Evolutionary conservation across 64 coral and sea anemone genomes (phyloP), one percentile per base, ranked within the genome.

Genomic region (Hydrozoanthus tunicans): DNA sequence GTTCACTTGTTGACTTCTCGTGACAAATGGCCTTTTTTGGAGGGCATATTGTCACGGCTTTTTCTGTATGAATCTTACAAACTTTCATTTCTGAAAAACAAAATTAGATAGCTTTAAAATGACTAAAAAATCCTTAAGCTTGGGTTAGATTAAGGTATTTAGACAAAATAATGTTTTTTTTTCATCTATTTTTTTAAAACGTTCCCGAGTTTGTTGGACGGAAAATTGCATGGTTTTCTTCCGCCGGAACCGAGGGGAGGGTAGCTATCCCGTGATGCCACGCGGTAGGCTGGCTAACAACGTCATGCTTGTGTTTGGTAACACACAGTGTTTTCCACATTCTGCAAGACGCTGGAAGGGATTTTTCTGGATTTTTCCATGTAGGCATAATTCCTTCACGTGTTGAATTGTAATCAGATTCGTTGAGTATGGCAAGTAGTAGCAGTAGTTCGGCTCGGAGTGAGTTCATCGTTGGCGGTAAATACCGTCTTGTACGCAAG

Each of bases 401-500:
- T 89, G 51, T 79, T 59, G 56, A 7, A 4, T 74, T 82, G 51
- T n/a, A 90, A 82, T 64, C 58, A 82, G 57, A 78, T 83, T 62
- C 65, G 56, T 69, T 70, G 59, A 27, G 53, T 64, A 97, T 97
- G 95, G 95, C 95, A 71, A 92, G 95, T 81, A 94, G 94, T 64
- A 96, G 95, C 15, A 92, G 92, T 92, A 92, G 82, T 80, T 85
- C 73, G 24, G 55, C 82, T 84, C 81, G 97, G 14, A 82, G 51
- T 79, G 97, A 99, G 68, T 99, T 99, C 64, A 91, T 95, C 89
- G 92, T 99, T 77, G 94, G 94, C 53, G 94, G 94, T 3, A 99
- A 99, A 90, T 99, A 99, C 56, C 97, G 97, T 67, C 89, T 99
- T 64, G 70, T 99, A 66, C 91, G 97, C 7, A 99, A 99, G 85